Evolutionary conservation across 2,888 invertebrate genomes (phyloP), one percentile per base, ranked within the genome.

Genomic region (Lycia hirtaria): DNA sequence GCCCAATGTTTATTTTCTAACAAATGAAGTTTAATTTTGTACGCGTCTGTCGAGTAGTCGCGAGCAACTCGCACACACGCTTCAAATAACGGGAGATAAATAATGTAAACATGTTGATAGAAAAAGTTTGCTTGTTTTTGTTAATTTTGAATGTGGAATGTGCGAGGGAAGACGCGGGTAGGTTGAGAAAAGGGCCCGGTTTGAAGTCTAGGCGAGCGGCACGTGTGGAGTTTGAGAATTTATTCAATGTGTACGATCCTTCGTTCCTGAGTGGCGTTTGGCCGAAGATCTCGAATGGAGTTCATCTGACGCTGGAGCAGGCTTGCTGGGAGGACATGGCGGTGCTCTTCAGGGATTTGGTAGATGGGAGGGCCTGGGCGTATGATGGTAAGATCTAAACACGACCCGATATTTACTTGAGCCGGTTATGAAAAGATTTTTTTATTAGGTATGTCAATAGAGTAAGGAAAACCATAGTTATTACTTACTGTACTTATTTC

Each of bases 311-410:
- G 55, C 64, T 93, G 44, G 83, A 83, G n/a, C 62, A 72, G 9
- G 62, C 70, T 6, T 93, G 93, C 73, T 89, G 87, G 80, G 78
- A 81, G 1, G 90, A 93, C 60, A 65, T 93, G 54, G 81, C 82
- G 32, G 71, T 80, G 56, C 88, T 92, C 65, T 85, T 89, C 58
- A 81, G 70, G 62, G 93, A 91, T 54, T 71, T 93, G 59, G 69
- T 78, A 0, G 85, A 81, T n/a, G 92, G 89, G 4, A 81, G 83
- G 54, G 80, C 83, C 30, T 93, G 93, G 93, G 92, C 93, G 0
- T 83, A 92, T 53, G 87, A 77, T 71, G 89, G 93, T 93, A 73
- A 90, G 92, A 30, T 12, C 17, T 17, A 4, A 10, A 12, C 7
- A 17, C 12, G 4, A 3, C 4, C n/a, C n/a, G n/a, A n/a, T n/a